Conservation (phyloP, 2,797 vertebrate genomes). For the Scolopax bukidnonensis region DNA sequence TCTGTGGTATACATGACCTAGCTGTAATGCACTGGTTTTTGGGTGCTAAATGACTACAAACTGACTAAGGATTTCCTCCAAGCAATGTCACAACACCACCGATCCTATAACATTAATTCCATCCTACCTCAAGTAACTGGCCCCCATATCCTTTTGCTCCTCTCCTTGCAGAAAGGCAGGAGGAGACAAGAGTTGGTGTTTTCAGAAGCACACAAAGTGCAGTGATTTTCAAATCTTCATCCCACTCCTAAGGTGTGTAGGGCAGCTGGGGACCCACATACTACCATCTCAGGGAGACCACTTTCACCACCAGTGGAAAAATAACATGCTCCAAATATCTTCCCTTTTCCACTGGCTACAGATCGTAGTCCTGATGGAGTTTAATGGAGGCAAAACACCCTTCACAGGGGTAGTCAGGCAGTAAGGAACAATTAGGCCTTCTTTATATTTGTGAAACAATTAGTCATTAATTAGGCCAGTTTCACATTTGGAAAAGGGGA, state of each 20-base stretch:
- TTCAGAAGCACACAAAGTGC: not conserved
- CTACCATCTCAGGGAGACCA: not conserved
- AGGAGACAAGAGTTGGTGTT: not conserved
- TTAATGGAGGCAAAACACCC: not conserved
- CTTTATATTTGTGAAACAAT: constrained; percentile 40
- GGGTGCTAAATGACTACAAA: not conserved
- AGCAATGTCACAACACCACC: not conserved
- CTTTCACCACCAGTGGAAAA: not conserved
- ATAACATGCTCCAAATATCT: not conserved
- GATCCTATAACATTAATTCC: not conserved
- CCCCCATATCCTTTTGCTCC: not conserved
- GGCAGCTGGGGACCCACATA: not conserved
- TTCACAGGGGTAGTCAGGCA: not conserved
- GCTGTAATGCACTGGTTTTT: not conserved
- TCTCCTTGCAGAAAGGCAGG: not conserved
- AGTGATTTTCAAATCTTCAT: not conserved
- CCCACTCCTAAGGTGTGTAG: not conserved
- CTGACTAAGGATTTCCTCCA: not conserved
- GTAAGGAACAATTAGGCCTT: not conserved
- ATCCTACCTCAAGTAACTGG: not conserved
- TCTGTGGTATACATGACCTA: not conserved
- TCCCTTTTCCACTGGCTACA: not conserved
- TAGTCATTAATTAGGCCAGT: constrained; percentile 57
- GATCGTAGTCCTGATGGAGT: not conserved
- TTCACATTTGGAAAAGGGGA: constrained; percentile 43